These are phyloP conservation scores for Eolophus roseicapilla DNA, from an alignment of 2,113 vertebrate species.

Conservation along the genomic window DNA sequence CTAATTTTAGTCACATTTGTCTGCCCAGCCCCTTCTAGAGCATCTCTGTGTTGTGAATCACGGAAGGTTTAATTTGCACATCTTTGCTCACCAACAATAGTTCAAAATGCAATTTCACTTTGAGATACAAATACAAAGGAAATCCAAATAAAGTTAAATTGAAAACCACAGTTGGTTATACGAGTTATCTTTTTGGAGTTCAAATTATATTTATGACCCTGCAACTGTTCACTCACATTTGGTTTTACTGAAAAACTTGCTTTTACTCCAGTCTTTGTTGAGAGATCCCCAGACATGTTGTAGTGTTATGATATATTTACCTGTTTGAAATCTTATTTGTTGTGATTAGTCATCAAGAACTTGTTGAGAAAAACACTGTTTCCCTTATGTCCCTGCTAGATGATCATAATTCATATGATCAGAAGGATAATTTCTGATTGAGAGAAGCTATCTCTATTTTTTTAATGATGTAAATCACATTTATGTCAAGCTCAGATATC, in stretches of 20 bases:
- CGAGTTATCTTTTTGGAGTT: background rate
- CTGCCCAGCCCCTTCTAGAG: background rate
- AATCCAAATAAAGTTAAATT: background rate
- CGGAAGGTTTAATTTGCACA: background rate
- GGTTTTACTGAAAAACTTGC: background rate
- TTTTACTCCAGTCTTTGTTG: background rate
- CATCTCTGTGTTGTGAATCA: background rate
- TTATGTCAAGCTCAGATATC: background rate
- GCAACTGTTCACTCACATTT: background rate
- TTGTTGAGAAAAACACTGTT: background rate
- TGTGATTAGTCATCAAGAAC: background rate
- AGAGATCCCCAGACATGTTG: background rate
- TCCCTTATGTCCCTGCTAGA: background rate
- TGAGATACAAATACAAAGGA: background rate
- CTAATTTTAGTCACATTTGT: background rate
- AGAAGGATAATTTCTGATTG: background rate
- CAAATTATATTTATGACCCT: background rate
- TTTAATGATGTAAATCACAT: background rate
- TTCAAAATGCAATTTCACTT: background rate
- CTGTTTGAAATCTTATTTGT: background rate
- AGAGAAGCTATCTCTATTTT: background rate
- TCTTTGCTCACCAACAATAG: background rate
- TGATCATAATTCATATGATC: background rate
- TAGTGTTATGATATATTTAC: background rate
- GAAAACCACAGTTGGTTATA: background rate